A percentile compares a stretch with the other conserved stretches of the same genome.
These are phyloP conservation scores for Sus cebifrons DNA, from an alignment of 2,797 vertebrate species.

Conservation along the genomic window DNA sequence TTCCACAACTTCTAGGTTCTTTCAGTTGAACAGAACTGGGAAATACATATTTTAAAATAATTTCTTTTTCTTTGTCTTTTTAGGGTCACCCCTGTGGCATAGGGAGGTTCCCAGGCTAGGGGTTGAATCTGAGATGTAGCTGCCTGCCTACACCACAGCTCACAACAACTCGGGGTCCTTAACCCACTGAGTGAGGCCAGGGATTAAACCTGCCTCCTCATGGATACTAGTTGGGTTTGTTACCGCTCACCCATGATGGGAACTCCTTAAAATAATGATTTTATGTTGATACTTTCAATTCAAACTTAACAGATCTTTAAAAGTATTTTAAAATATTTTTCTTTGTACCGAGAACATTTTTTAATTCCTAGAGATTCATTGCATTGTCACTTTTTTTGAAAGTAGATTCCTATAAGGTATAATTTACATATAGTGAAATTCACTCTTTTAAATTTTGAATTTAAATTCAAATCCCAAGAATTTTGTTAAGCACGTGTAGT, in stretches of 20 bases:
- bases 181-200: too few species aligned
- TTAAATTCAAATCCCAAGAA: neutral
- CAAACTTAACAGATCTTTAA: neutral
- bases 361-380: neutral
- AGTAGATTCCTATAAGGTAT: constrained; percentile 8
- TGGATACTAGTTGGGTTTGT: too few species aligned
- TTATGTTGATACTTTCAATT: neutral
- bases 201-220: too few species aligned
- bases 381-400: neutral
- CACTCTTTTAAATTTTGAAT: neutral
- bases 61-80: neutral
- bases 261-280: neutral
- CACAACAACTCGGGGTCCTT: too few species aligned
- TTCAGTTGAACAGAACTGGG: neutral
- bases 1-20: neutral
- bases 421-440: neutral
- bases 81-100: too few species aligned
- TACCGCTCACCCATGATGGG: too few species aligned
- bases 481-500: neutral
- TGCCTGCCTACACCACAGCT: too few species aligned
- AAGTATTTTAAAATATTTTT: neutral
- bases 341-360: neutral
- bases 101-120: too few species aligned
- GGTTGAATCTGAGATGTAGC: too few species aligned
- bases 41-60: neutral